Evolutionary conservation across 2,797 vertebrate genomes (phyloP), one percentile per base, ranked within the genome.

Genomic region (Sebastes steindachneri): DNA sequence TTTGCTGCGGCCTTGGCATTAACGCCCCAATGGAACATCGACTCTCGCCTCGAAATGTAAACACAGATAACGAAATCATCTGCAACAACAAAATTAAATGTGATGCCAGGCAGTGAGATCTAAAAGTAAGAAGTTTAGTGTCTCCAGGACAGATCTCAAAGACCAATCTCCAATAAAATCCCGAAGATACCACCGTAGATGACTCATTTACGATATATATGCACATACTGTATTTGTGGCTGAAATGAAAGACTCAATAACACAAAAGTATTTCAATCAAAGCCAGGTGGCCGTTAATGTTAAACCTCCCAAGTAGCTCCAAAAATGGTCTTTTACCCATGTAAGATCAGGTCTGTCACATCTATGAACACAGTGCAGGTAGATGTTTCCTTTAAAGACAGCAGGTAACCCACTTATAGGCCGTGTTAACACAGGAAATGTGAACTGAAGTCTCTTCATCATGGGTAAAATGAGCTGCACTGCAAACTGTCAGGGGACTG

Each of bases 41-140:
- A 60, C 59, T 71, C 45, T 25, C 5, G 33, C 25, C 41, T 68
- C 1, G 1, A 69, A 73, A 86, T 70, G 65, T 68, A 83, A 80
- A 86, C 78, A 83, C 62, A 63, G 54, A 86, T 69, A 81, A 74
- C n/a, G 6, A 48, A 68, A 64, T 53, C 63, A 83, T 69, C 35
- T 4, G 60, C 60, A 68, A 59, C 28, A 68, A 62, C 67, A 64
- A 17, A 66, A 64, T 75, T 45, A 76, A 66, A 80, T 37, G n/a
- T 28, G 31, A 41, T 14, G 21, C 29, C 41, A 68, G 80, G 66
- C 28, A 35, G 37, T 23, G 5, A 55, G 35, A 59, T 2, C 29
- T 10, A n/a, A 45, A 71, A 62, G 21, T 4, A 10, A 31, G 23
- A 65, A 7, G 29, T 80, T 66, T 10, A 29, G 59, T 15, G 45